Evolutionary conservation across 2,888 invertebrate genomes (phyloP).

Genomic region (Cyaniris semiargus): DNA sequence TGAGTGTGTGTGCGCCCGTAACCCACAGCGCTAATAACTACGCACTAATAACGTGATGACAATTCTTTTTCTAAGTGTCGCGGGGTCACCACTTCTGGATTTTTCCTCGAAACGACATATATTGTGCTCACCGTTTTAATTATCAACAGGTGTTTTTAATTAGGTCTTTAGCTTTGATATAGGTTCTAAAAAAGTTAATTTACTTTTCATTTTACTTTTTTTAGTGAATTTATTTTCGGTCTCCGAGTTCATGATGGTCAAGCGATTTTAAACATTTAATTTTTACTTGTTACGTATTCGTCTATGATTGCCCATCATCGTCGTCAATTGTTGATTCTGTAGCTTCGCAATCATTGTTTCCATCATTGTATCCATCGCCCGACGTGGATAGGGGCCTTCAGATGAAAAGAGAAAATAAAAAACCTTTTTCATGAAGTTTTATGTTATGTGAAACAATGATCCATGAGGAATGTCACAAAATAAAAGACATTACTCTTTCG

Average conservation of each 20-base stretch:
- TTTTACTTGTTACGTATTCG: too few species aligned
- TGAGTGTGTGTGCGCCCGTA: slow-evolving; percentile 32
- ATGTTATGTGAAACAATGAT: background rate
- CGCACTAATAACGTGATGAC: slow-evolving; percentile 37
- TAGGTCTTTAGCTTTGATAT: background rate
- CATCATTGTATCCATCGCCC: too few species aligned
- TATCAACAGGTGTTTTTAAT: background rate
- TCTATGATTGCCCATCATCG: too few species aligned
- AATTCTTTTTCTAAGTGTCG: slow-evolving; percentile 38
- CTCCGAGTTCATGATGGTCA: too few species aligned
- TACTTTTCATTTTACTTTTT: too few species aligned
- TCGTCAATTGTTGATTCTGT: too few species aligned
- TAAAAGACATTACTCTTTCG: background rate
- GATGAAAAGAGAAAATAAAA: background rate
- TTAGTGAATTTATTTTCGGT: too few species aligned
- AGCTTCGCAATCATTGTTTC: too few species aligned
- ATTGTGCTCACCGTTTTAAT: background rate
- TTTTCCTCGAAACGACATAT: background rate
- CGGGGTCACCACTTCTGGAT: background rate
- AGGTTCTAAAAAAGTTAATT: background rate
- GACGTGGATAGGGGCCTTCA: background rate
- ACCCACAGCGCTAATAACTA: slow-evolving; percentile 32
- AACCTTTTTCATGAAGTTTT: background rate
- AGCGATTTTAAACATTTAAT: too few species aligned
- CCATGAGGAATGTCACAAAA: background rate